Evolutionary conservation across 2,113 vertebrate species (phyloP).

Genomic region (Ptilorrhoa leucosticta): DNA sequence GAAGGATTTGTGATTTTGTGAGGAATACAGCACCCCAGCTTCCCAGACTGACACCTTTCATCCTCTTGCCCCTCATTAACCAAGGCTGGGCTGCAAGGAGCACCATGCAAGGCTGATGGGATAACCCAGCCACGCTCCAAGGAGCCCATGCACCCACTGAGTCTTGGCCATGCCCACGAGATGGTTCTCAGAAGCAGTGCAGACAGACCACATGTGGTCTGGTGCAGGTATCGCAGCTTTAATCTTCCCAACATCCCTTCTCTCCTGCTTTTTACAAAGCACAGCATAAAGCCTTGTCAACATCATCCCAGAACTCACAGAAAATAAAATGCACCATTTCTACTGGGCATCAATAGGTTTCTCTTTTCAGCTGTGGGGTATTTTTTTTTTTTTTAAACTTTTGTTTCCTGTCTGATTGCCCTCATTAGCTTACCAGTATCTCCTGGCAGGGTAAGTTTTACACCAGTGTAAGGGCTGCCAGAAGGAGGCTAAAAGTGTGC

Average conservation of each 20-base stretch:
- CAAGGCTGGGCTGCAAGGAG: not conserved
- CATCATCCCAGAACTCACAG: not conserved
- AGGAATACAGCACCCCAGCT: not conserved
- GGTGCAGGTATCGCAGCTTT: not conserved
- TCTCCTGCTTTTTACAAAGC: not conserved
- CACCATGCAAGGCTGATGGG: accelerated
- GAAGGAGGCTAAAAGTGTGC: not conserved
- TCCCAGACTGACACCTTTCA: not conserved
- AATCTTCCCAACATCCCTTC: not conserved
- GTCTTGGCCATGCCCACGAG: not conserved
- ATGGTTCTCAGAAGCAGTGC: not conserved
- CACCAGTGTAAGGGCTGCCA: not conserved
- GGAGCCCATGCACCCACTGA: not conserved
- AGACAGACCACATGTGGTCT: not conserved
- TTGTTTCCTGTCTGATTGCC: not conserved
- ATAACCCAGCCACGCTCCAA: not conserved
- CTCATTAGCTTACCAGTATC: not conserved
- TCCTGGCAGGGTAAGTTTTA: not conserved
- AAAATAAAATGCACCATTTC: not conserved
- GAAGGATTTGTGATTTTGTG: not conserved
- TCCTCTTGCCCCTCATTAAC: not conserved
- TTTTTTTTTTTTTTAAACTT: accelerated
- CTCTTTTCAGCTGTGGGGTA: not conserved
- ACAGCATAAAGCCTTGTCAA: not conserved
- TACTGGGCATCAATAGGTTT: not conserved